Conservation (phyloP, 2,797 vertebrate genomes). For the Gephyroberyx darwinii region DNA sequence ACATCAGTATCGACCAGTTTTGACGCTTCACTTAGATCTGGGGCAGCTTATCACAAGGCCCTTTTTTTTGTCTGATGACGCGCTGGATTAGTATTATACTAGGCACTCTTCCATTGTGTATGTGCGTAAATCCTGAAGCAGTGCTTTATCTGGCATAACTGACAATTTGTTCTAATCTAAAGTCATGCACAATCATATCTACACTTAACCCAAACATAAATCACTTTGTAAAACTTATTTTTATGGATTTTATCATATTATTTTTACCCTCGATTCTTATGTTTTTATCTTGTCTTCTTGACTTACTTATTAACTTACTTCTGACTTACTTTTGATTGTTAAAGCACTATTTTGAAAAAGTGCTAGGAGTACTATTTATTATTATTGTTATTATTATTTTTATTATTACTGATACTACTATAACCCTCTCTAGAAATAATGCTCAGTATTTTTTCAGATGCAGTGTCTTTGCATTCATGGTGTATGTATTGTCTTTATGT, state of each 20-base stretch:
- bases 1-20: not conserved
- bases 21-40: slow-evolving; percentile 1
- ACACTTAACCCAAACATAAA: too few relatives aligned
- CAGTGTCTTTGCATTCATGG: not conserved
- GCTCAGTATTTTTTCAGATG: not conserved
- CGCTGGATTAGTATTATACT: not conserved
- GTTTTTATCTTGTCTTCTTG: too few relatives aligned
- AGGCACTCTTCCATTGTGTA: not conserved
- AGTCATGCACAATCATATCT: not conserved
- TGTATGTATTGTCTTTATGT: not conserved
- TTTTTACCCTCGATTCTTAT: too few relatives aligned
- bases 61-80: not conserved
- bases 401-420: too few relatives aligned
- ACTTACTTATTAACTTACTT: too few relatives aligned
- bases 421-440: not conserved
- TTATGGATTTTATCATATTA: too few relatives aligned
- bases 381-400: too few relatives aligned
- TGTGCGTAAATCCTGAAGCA: slow-evolving; percentile 15
- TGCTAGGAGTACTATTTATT: too few relatives aligned
- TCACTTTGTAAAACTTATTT: too few relatives aligned
- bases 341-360: too few relatives aligned
- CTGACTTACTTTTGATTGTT: too few relatives aligned
- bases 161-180: not conserved
- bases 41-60: slow-evolving; percentile 16
- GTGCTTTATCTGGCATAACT: not conserved